Evolutionary conservation across 2,113 vertebrate species (phyloP).

Genomic region (Xiphophorus maculatus): DNA sequence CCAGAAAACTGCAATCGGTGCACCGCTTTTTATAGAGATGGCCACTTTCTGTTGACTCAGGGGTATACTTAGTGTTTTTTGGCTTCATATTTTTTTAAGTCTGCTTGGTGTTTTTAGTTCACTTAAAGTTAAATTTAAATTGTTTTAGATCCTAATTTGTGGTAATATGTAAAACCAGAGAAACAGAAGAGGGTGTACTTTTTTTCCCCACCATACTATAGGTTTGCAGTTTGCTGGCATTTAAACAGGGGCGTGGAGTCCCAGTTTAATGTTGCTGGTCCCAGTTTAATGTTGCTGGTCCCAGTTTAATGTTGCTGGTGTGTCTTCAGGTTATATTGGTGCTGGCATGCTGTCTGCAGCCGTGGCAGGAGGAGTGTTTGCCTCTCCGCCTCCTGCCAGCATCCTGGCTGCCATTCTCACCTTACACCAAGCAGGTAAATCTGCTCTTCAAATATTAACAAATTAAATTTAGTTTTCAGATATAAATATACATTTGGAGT

Average conservation of each 20-base stretch:
- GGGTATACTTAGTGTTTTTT: too few relatives aligned
- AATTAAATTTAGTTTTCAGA: background rate
- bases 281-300: background rate
- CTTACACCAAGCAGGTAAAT: conserved; percentile 78
- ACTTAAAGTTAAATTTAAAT: too few relatives aligned
- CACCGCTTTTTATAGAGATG: background rate
- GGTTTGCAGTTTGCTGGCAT: background rate
- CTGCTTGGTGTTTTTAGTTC: too few relatives aligned
- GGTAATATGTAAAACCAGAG: too few relatives aligned
- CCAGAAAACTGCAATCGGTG: too few relatives aligned
- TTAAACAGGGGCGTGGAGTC: background rate
- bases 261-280: background rate
- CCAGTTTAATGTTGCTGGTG: background rate
- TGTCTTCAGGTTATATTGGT: conserved; percentile 87
- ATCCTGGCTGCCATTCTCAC: conserved; percentile 89
- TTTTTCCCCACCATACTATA: background rate
- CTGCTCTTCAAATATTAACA: background rate
- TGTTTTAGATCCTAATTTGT: too few relatives aligned
- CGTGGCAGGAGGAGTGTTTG: conserved; percentile 90
- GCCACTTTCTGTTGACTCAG: too few relatives aligned
- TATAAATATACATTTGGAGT: background rate
- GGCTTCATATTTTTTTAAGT: too few relatives aligned
- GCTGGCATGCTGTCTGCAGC: conserved; percentile 92
- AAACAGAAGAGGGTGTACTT: too few relatives aligned
- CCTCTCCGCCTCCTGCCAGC: conserved; percentile 90